phyloP scores from a whole-genome alignment of 2,113 vertebrate species.

The Poecilia latipinna region DNA sequence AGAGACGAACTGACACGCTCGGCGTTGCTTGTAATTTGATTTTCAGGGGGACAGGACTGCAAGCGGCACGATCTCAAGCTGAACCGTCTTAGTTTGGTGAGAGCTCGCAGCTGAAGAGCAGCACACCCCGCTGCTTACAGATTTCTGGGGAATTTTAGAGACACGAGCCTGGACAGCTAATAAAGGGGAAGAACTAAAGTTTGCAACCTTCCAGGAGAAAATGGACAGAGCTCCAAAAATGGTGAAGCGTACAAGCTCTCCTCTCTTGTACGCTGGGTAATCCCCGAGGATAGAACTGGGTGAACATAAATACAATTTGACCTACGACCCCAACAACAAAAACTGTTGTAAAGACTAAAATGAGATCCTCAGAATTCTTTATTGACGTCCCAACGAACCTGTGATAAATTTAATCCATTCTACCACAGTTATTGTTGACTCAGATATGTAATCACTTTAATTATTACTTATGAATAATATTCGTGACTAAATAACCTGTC shows the following conservation, averaged over 20 bases:
- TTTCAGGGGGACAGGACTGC: slow-evolving; percentile 17
- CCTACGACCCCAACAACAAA: no score
- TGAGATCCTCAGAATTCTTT: no score
- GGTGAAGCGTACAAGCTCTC: neutral
- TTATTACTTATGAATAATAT: no score
- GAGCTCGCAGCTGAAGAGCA: neutral
- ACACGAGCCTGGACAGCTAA: neutral
- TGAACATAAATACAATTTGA: no score
- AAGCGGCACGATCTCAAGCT: slow-evolving; percentile 30
- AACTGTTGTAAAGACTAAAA: no score
- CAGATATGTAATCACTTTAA: no score
- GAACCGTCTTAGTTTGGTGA: slow-evolving; percentile 8
- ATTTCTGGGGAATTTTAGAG: neutral
- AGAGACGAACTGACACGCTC: slow-evolving; percentile 33
- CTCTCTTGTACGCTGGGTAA: neutral
- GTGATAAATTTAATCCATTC: no score
- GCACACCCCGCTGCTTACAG: neutral
- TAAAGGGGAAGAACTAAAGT: neutral
- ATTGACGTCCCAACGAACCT: no score
- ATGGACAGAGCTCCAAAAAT: neutral
- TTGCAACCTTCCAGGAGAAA: slow-evolving; percentile 18
- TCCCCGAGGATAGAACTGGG: neutral
- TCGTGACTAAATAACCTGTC: no score
- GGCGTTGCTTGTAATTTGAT: slow-evolving; percentile 48
- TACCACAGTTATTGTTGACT: no score